phyloP scores from a whole-genome alignment of 2,888 invertebrate species.

The Eudasyphora cyanicolor region DNA sequence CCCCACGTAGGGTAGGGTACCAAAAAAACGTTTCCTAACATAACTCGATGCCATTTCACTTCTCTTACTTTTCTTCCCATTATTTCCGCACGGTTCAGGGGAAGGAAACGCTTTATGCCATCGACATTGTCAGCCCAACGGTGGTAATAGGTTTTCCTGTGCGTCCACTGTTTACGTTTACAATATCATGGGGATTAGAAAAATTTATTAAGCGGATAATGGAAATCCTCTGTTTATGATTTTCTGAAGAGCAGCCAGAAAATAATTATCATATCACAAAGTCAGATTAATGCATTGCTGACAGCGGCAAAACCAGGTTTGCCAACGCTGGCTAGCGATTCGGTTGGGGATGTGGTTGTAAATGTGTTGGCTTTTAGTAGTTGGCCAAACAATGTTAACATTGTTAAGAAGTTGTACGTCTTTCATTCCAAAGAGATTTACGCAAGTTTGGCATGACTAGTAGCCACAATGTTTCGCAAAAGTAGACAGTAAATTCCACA shows the following conservation, averaged over 20 bases:
- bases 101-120: slow-evolving; percentile 28
- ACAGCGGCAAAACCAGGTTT: background rate
- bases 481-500: too few relatives aligned
- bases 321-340: background rate
- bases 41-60: too few relatives aligned
- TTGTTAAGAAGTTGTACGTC: background rate
- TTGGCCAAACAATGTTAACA: slow-evolving; percentile 10
- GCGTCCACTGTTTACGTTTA: background rate
- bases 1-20: too few relatives aligned
- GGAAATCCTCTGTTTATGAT: slow-evolving; percentile 35
- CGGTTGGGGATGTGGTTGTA: background rate
- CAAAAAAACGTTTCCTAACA: too few relatives aligned
- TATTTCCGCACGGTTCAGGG: background rate
- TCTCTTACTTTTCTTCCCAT: background rate
- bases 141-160: background rate
- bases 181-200: slow-evolving; percentile 8
- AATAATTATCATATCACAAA: slow-evolving; percentile 33
- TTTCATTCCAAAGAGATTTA: background rate
- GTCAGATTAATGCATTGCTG: slow-evolving; percentile 28
- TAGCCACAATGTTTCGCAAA: too few relatives aligned
- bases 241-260: slow-evolving; percentile 8
- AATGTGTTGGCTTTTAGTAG: background rate
- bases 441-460: background rate
- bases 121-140: too few relatives aligned
- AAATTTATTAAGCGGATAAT: slow-evolving; percentile 41